phyloP scores from a whole-genome alignment of 2,113 vertebrate genomes.

The Pyxicephalus adspersus region DNA sequence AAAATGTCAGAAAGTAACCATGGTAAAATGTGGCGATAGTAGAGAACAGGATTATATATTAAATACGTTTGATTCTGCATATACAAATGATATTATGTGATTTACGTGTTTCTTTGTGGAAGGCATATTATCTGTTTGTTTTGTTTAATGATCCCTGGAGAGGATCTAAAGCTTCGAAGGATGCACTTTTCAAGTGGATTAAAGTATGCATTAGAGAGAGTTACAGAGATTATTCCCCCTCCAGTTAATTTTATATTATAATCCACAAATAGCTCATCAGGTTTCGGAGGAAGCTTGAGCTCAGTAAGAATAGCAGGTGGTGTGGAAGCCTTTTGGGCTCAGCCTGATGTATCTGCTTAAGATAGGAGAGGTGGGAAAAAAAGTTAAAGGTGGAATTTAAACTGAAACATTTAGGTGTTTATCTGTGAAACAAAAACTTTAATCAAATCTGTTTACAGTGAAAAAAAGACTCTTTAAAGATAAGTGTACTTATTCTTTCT shows the following conservation, averaged over 20 bases:
- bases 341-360: too few relatives aligned
- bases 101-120: conserved; percentile 30
- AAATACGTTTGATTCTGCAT: conserved; percentile 14
- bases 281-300: conserved; percentile 32
- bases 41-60: conserved; percentile 22
- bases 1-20: not conserved
- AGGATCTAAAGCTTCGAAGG: conserved; percentile 37
- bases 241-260: conserved; percentile 47
- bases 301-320: conserved; percentile 8
- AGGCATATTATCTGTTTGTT: conserved; percentile 42
- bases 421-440: too few relatives aligned
- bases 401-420: too few relatives aligned
- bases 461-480: too few relatives aligned
- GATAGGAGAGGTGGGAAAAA: too few relatives aligned
- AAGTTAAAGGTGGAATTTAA: too few relatives aligned
- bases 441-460: too few relatives aligned
- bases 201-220: conserved; percentile 49
- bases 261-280: conserved; percentile 42
- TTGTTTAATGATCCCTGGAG: conserved; percentile 37
- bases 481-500: too few relatives aligned
- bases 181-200: conserved; percentile 50
- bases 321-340: not conserved
- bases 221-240: conserved; percentile 48
- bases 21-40: not conserved
- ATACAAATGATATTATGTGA: conserved; percentile 45